Conservation (phyloP, 2,888 invertebrate genomes). For the Dynastes maya region DNA sequence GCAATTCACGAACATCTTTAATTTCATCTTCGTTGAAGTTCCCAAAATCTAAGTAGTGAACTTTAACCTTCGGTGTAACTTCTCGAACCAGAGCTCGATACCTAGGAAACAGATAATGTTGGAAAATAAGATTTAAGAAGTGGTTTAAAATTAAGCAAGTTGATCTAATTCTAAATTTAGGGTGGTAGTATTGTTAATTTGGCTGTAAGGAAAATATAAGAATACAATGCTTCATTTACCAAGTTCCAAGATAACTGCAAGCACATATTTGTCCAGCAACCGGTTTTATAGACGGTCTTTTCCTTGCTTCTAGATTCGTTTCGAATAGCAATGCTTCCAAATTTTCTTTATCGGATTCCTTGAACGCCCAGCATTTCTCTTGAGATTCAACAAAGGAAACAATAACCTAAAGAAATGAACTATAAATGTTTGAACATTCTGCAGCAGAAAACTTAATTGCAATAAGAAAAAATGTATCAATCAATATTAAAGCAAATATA, state of each 20-base stretch:
- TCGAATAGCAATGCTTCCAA: slow-evolving; percentile 54
- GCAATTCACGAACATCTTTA: slow-evolving; percentile 51
- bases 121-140: too few relatives aligned
- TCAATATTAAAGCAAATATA: too few relatives aligned
- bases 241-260: slow-evolving; percentile 56
- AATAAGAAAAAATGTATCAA: too few relatives aligned
- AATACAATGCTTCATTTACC: slow-evolving; percentile 56
- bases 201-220: too few relatives aligned
- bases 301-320: slow-evolving; percentile 45
- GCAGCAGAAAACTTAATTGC: background rate
- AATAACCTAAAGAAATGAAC: slow-evolving; percentile 54
- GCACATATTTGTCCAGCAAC: slow-evolving; percentile 55
- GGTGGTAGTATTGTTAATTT: background rate
- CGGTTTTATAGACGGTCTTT: slow-evolving; percentile 51
- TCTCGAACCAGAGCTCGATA: slow-evolving; percentile 58
- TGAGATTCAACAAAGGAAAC: slow-evolving; percentile 56
- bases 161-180: too few relatives aligned
- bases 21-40: slow-evolving; percentile 57
- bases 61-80: slow-evolving; percentile 56
- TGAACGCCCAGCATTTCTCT: slow-evolving; percentile 57
- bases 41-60: slow-evolving; percentile 63
- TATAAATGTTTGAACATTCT: background rate
- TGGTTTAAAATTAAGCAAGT: too few relatives aligned
- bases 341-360: slow-evolving; percentile 48
- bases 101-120: slow-evolving; percentile 53